Evolutionary conservation across 2,888 invertebrate genomes (phyloP), one percentile per base, ranked within the genome.

Genomic region (Drosophila histrio): DNA sequence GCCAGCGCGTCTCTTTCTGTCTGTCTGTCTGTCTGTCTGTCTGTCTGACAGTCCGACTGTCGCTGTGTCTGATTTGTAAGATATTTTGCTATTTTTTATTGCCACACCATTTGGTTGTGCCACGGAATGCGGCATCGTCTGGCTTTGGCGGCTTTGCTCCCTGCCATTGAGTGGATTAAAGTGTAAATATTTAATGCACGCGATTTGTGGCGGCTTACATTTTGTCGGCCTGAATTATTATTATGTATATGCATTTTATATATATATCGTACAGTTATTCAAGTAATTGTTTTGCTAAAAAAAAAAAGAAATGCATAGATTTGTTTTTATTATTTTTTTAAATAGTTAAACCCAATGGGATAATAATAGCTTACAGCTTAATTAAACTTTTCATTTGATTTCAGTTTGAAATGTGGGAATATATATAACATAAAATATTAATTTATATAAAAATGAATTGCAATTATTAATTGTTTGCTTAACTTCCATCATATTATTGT

Each of bases 131-230:
- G 60, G 50, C 58, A 54, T 52, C 47, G 73, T 73, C 72, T 73
- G 77, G 39, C 66, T 52, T 70, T 54, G 43, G 49, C 63, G 77
- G 72, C 83, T 67, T 63, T 54, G 63, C 82, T 75, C 59, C 52
- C 64, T 73, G 80, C 80, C 87, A 87, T 88, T 84, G 87, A 88
- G 88, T 84, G 87, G 84, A 84, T 84, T 84, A 84, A 84, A 84
- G 75, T 87, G 75, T 84, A 80, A 84, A 84, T 84, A 84, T 84
- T 84, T 84, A 84, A 84, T 84, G 75, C 80, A 69, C 66, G 77
- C 77, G 82, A 82, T 82, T 86, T 86, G 78, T 76, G 75, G 77
- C 73, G 73, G 77, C 77, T 77, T 70, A 58, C 70, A 50, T 70
- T 70, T 72, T 76, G 67, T 77, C 67, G 67, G 76, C 60, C 78